A percentile compares a stretch with the other conserved stretches of the same genome.
These are phyloP conservation scores for Idaea dimidiata DNA, from an alignment of 2,888 invertebrate genomes.

Conservation along the genomic window DNA sequence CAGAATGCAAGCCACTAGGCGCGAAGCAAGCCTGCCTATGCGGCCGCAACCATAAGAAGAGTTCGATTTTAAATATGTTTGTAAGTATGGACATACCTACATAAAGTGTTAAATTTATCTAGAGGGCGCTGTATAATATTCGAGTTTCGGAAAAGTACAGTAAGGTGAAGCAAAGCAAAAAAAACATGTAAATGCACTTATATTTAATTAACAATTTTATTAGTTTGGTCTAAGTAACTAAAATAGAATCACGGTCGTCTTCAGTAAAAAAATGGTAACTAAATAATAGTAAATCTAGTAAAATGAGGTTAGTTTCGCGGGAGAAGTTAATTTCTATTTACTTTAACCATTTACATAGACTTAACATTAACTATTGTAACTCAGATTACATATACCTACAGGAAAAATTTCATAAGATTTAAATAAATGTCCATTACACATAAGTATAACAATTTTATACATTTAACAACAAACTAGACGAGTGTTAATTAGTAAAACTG, in stretches of 20 bases:
- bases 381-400: conserved; percentile 4
- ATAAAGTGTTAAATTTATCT: no score
- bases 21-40: no score
- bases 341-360: background rate
- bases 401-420: conserved; percentile 11
- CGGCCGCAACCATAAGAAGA: no score
- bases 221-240: background rate
- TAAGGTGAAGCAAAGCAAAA: no score
- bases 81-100: no score
- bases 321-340: background rate
- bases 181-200: no score
- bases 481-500: conserved; percentile 5
- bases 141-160: no score
- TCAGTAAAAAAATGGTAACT: background rate
- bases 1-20: no score
- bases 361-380: background rate
- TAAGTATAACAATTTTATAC: conserved; percentile 17
- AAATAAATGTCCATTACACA: conserved; percentile 5
- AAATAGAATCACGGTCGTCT: background rate
- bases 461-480: conserved; percentile 10
- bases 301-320: background rate
- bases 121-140: no score
- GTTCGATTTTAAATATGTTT: no score
- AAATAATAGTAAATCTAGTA: background rate
- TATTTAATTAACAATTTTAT: background rate